A percentile compares a stretch with the other conserved stretches of the same genome.
Conservation (phyloP, 1,140 invertebrate species). For the Hyposmocoma kahamanoa region DNA sequence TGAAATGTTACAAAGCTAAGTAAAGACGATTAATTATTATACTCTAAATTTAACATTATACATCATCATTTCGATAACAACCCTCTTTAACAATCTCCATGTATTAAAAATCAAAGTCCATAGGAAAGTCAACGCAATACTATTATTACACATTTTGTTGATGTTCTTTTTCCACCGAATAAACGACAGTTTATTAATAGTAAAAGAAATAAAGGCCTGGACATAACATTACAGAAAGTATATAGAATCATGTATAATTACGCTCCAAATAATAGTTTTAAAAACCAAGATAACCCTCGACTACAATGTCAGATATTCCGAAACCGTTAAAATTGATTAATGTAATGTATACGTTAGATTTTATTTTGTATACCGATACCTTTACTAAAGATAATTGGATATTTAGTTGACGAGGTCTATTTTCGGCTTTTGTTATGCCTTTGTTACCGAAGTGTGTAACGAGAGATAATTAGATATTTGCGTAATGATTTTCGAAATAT, state of each 20-base stretch:
- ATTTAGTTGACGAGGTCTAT: neutral
- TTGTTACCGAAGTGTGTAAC: neutral
- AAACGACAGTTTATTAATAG: no score
- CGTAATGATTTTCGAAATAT: no score
- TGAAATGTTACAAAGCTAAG: no score
- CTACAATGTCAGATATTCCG: constrained; percentile 20
- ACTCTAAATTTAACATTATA: no score
- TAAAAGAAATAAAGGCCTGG: constrained; percentile 21
- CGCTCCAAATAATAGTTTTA: constrained; percentile 11
- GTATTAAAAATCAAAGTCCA: no score
- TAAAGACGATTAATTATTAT: no score
- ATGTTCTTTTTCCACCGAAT: constrained; percentile 27
- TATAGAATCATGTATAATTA: constrained; percentile 31
- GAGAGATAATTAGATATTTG: no score
- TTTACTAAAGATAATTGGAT: neutral
- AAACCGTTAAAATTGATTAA: neutral
- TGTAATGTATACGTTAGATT: neutral
- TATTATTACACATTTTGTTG: constrained; percentile 28
- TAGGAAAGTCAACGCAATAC: no score
- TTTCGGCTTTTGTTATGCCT: neutral
- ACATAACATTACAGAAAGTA: constrained; percentile 30
- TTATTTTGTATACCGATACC: neutral
- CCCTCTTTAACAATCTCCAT: no score
- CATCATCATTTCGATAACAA: no score
- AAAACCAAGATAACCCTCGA: constrained; percentile 6